Conservation (phyloP, 2,888 invertebrate genomes). For the Calameuta filiformis region DNA sequence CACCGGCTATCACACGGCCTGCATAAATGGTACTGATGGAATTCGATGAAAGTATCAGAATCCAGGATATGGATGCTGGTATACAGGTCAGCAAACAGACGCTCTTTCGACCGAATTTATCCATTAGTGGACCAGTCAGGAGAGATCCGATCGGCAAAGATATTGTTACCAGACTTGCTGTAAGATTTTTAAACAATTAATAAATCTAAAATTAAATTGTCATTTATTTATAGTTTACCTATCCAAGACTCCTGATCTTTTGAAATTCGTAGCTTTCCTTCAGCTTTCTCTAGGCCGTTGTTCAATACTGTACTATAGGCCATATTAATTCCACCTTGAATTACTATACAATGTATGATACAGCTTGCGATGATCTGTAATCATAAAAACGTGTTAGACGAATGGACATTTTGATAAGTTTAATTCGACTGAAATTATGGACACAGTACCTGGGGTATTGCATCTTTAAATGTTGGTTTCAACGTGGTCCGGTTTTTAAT, state of each 20-base stretch:
- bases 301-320: conserved; percentile 70
- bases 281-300: conserved; percentile 66
- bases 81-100: conserved; percentile 65
- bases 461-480: conserved; percentile 32
- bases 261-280: conserved; percentile 61
- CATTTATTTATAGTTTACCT: conserved; percentile 59
- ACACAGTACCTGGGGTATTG: conserved; percentile 36
- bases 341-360: conserved; percentile 67
- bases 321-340: conserved; percentile 72
- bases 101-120: conserved; percentile 68
- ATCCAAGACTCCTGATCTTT: conserved; percentile 70
- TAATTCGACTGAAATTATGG: not conserved
- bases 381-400: not conserved
- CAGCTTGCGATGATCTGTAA: conserved; percentile 65
- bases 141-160: conserved; percentile 69
- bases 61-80: conserved; percentile 68
- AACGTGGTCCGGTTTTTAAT: conserved; percentile 24
- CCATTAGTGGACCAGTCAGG: conserved; percentile 70
- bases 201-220: not conserved
- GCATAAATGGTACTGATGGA: conserved; percentile 66
- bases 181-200: conserved; percentile 30
- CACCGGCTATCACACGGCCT: conserved; percentile 69
- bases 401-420: not conserved
- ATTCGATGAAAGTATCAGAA: conserved; percentile 64
- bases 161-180: conserved; percentile 71